Evolutionary conservation across 2,888 invertebrate genomes (phyloP).

Genomic region (Stegophylla sp.): DNA sequence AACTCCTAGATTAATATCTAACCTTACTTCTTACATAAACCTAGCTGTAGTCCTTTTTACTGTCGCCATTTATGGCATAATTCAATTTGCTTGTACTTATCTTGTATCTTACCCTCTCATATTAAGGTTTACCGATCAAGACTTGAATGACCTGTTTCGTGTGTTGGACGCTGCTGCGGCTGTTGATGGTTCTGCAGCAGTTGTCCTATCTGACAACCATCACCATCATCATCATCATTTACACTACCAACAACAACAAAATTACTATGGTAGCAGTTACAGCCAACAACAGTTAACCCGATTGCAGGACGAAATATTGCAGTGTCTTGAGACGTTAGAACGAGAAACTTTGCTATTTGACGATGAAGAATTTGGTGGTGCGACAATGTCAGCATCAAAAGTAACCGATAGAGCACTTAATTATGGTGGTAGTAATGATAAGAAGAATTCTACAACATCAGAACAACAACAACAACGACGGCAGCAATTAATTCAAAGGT

Average conservation of each 20-base stretch:
- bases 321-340: slow-evolving; percentile 85
- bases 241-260: slow-evolving; percentile 24
- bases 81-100: neutral
- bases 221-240: slow-evolving; percentile 16
- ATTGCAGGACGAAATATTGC: slow-evolving; percentile 82
- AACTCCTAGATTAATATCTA: too few species aligned
- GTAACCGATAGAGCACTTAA: neutral
- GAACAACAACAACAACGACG: neutral
- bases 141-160: slow-evolving; percentile 80
- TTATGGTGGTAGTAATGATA: neutral
- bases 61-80: too few species aligned
- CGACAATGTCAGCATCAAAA: neutral
- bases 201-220: slow-evolving; percentile 21
- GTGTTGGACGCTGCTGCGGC: slow-evolving; percentile 81
- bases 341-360: slow-evolving; percentile 69
- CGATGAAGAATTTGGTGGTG: slow-evolving; percentile 15
- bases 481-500: slow-evolving; percentile 64
- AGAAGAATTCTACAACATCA: neutral
- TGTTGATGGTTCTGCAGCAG: slow-evolving; percentile 77
- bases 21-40: too few species aligned
- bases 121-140: slow-evolving; percentile 68
- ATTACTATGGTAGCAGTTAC: slow-evolving; percentile 18
- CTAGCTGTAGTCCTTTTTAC: too few species aligned
- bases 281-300: slow-evolving; percentile 77
- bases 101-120: neutral